Percentiles rank a stretch among this genome's conserved stretches.
phyloP scores from a whole-genome alignment of 2,113 vertebrate genomes.

The Aleadryas rufinucha region DNA sequence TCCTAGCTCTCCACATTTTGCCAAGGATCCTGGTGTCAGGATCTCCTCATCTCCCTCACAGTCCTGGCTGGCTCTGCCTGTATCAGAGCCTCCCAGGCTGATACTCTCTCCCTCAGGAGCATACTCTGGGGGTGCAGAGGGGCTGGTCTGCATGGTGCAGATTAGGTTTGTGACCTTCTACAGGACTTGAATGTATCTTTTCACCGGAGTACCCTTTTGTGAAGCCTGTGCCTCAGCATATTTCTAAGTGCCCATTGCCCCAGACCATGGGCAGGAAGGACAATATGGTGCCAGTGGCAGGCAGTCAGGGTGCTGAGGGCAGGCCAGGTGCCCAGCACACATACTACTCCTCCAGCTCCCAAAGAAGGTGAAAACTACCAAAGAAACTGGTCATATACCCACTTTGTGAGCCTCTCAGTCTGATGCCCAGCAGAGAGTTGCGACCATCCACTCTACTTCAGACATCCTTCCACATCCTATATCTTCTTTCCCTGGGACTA shows the following conservation, averaged over 20 bases:
- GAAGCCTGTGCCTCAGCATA: not conserved
- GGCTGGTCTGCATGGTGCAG: not conserved
- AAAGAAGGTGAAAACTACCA: not conserved
- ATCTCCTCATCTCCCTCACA: fast-evolving
- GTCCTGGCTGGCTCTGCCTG: not conserved
- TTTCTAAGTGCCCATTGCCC: not conserved
- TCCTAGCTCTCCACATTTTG: not conserved
- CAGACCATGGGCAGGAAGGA: not conserved
- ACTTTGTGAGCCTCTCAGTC: not conserved
- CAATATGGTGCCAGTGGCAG: not conserved
- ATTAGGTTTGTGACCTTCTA: not conserved
- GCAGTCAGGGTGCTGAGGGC: not conserved
- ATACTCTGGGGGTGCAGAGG: not conserved
- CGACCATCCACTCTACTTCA: not conserved
- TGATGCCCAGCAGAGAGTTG: not conserved
- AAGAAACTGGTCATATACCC: not conserved
- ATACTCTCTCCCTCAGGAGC: not conserved
- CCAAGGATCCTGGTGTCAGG: not conserved
- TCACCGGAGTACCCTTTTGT: not conserved
- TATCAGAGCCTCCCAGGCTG: not conserved
- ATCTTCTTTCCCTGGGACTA: not conserved
- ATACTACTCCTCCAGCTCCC: not conserved
- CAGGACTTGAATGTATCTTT: not conserved
- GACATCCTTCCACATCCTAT: not conserved
- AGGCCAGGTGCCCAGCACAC: not conserved